Base-by-base conservation (phyloP, 2,888 invertebrate species). In the Blera fallax region DNA sequence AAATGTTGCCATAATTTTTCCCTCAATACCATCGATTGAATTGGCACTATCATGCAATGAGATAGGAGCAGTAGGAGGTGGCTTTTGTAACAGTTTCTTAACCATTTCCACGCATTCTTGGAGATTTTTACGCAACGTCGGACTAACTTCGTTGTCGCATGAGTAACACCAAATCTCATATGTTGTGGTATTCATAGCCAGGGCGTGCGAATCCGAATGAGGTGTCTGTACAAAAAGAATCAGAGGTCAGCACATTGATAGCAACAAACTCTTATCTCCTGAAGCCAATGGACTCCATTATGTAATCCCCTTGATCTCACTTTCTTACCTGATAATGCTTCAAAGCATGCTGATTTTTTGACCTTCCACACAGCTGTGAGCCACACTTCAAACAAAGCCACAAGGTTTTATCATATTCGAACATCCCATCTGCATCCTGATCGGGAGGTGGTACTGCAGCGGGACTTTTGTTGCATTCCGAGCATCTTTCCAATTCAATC, bases 381-480 rank as follows among this genome's bases (percentile, higher is more conserved):
- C 96, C 97, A 91, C 97, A 98, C 87, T 95, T 95, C 82, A 97
- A 92, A 90, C 97, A 98, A 92, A 97, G 93, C 96, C 96, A 97
- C 81, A 96, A 91, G 0, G 93, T 93, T 60, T 91, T 90, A 87
- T 94, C 94, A 58, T 92, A 92, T 87, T 93, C 93, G 67, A 91
- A 92, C 83, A 87, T 87, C 14, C 90, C 89, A 37, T 89, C 87
- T 76, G 89, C 88, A 48, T 91, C 90, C 58, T 88, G 60, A 18
- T 88, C 70, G 8, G 34, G 14, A 48, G 11, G 32, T 2, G 54
- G 77, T 37, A 87, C 88, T 52, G 90, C 58, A 10, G 76, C 93
- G 91, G 81, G 91, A 91, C 10, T 92, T 90, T 79, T 92, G 90
- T 69, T 91, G 88, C 95, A 95, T 87, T 94, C 93, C 0, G 91